phyloP scores from a whole-genome alignment of 1,140 invertebrate species.

The Aphidius ervi region DNA sequence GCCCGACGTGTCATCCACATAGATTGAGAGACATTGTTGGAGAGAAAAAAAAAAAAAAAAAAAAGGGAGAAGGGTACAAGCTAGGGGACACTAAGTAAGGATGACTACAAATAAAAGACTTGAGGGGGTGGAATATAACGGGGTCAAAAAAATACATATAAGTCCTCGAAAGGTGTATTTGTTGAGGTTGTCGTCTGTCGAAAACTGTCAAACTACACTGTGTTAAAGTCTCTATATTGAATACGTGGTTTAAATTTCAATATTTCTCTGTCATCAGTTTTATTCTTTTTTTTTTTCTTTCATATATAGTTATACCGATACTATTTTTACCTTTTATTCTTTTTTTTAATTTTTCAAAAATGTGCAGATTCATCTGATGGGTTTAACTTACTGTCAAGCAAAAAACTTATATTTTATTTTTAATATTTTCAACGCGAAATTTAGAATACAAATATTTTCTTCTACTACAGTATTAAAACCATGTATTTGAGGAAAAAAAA shows the following conservation, averaged over 20 bases:
- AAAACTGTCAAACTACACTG: constrained; percentile 6
- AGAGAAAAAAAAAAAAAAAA: background rate
- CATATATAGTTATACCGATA: constrained; percentile 4
- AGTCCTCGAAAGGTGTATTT: constrained; percentile 6
- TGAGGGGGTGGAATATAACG: background rate
- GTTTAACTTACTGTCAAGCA: too few relatives aligned
- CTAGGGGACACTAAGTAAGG: background rate
- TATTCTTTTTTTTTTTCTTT: background rate
- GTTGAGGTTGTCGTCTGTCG: constrained; percentile 13
- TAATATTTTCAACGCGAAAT: too few relatives aligned
- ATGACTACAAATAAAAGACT: background rate
- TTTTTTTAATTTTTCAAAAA: too few relatives aligned
- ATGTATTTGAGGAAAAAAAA: too few relatives aligned
- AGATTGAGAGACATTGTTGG: background rate
- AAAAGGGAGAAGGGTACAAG: background rate
- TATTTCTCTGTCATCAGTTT: constrained; percentile 6
- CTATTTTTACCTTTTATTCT: background rate
- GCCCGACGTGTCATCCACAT: background rate
- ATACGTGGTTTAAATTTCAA: constrained; percentile 19
- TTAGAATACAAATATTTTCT: too few relatives aligned
- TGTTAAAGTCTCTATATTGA: constrained; percentile 18
- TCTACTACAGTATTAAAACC: too few relatives aligned
- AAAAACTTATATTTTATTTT: too few relatives aligned
- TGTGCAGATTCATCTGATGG: too few relatives aligned
- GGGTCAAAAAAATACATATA: background rate